phyloP scores from a whole-genome alignment of 2,797 vertebrate species.

The Phrynocephalus forsythii region DNA sequence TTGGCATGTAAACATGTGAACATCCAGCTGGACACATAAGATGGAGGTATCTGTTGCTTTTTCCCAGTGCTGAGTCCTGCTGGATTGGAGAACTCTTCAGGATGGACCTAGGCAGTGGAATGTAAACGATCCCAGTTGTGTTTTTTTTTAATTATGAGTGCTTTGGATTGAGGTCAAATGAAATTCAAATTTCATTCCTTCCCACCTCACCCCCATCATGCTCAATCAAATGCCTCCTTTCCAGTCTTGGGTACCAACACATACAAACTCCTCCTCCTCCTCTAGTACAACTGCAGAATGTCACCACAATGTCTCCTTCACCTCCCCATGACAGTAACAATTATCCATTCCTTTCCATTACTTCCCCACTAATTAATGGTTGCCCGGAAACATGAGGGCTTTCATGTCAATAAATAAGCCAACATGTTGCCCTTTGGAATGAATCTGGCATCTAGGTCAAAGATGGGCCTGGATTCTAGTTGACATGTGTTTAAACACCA shows the following conservation, averaged over 20 bases:
- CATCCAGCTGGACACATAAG: too few relatives aligned
- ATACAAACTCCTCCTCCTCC: not conserved
- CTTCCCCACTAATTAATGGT: not conserved
- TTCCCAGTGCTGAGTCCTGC: too few relatives aligned
- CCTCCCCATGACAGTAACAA: not conserved
- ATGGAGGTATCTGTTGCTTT: too few relatives aligned
- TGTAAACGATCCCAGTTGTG: too few relatives aligned
- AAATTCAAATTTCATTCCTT: too few relatives aligned
- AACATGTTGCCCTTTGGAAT: not conserved
- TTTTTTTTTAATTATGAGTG: too few relatives aligned
- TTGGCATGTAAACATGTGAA: too few relatives aligned
- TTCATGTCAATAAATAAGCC: conserved; percentile 10
- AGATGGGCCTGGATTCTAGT: conserved; percentile 3
- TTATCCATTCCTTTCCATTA: not conserved
- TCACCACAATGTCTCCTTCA: not conserved
- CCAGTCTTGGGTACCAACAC: not conserved
- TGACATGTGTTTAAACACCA: not conserved
- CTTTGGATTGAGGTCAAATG: too few relatives aligned
- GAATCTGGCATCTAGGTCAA: not conserved
- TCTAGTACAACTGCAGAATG: not conserved
- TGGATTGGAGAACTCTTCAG: too few relatives aligned
- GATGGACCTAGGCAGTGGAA: too few relatives aligned
- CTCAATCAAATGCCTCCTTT: too few relatives aligned
- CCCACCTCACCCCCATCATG: too few relatives aligned
- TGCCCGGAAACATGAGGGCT: not conserved